Evolutionary conservation across 2,888 invertebrate species (phyloP), one percentile per base, ranked within the genome.

Genomic region (Portevinia maculata): DNA sequence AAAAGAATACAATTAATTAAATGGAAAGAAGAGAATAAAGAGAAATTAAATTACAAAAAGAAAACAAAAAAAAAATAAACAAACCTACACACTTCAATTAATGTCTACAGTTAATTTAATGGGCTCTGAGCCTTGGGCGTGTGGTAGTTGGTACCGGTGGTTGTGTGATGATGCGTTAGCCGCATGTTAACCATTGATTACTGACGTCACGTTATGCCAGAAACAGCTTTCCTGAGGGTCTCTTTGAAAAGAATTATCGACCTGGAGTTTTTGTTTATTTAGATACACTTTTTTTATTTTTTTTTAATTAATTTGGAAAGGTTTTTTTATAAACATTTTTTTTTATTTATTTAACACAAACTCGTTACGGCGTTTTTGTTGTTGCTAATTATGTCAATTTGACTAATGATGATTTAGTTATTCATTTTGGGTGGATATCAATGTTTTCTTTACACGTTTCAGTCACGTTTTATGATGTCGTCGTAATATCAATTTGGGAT

Each of bases 51-150:
- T 69, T 69, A 55, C 48, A 65, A 39, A 50, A 65, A 34, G 59
- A 65, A 57, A 65, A 74, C 28, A 34, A 30, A 9, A 21, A 13
- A 44, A 24, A 28, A 34, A 24, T 17, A 24, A 30, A 46, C 17
- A 32, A 50, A 48, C 17, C 3, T 32, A 57, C 37, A 55, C 57
- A 64, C 57, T 57, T 50, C 64, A 74, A 74, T 74, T 65, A 74
- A 74, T 74, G 55, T 74, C 64, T 65, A 52, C 57, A 74, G 48
- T 44, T 74, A 64, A 74, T 65, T 64, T 57, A 74, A 65, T 74
- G 50, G 32, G 57, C 39, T 39, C 39, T 39, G 41, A 53, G 28
- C 17, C 11, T 32, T 15, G 44, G 44, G 41, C 8, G 21, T 37
- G 48, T 7, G 8, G 32, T 21, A 39, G 15, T n/a, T 60, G 39